Evolutionary conservation across 2,797 vertebrate species (phyloP).

Genomic region (Intellagama lesueurii): DNA sequence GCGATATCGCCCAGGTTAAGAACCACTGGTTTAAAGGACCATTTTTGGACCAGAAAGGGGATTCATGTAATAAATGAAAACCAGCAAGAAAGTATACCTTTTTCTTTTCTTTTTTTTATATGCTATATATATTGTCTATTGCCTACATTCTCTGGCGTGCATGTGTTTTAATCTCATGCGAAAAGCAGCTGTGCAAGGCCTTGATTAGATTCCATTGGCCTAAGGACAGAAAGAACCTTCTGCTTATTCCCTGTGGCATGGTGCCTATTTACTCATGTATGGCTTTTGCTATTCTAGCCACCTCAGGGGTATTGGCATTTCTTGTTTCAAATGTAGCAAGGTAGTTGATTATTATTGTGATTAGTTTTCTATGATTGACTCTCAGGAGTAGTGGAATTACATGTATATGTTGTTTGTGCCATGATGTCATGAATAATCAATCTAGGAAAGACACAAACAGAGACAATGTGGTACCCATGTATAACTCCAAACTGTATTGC

Average conservation of each 20-base stretch:
- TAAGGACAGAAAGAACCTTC: constrained; percentile 55
- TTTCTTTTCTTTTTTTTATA: constrained; percentile 60
- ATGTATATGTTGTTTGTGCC: neutral
- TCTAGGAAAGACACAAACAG: neutral
- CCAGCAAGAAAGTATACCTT: constrained; percentile 24
- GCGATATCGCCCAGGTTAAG: too few species aligned
- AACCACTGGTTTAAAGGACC: constrained; percentile 28
- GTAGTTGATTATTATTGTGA: constrained; percentile 26
- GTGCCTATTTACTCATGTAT: constrained; percentile 49
- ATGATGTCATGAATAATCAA: constrained; percentile 28
- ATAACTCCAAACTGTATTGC: neutral
- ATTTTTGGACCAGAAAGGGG: constrained; percentile 57
- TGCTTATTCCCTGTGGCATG: constrained; percentile 41
- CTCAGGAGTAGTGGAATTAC: neutral
- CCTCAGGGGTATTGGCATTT: constrained; percentile 37
- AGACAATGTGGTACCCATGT: neutral
- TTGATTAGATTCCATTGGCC: constrained; percentile 64
- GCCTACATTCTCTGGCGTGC: constrained; percentile 52
- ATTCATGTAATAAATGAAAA: constrained; percentile 60
- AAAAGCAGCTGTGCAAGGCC: constrained; percentile 52
- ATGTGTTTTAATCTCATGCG: constrained; percentile 21
- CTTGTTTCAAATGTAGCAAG: constrained; percentile 42
- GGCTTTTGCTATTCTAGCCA: constrained; percentile 27
- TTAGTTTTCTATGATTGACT: constrained; percentile 52
- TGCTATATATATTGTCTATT: constrained; percentile 33